phyloP scores from a whole-genome alignment of 2,888 invertebrate species.

The Lithophane ornitopus region DNA sequence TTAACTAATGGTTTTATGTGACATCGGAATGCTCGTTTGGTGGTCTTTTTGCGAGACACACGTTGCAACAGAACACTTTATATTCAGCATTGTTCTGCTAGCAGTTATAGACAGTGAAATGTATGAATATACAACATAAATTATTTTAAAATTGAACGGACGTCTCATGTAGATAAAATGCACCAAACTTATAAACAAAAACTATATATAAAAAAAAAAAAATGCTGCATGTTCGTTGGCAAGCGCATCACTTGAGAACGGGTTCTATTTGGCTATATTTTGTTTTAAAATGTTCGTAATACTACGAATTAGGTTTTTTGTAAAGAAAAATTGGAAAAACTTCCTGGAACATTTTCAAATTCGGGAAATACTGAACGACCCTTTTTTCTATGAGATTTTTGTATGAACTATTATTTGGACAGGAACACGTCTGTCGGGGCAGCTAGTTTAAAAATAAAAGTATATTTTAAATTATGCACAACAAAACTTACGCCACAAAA shows the following conservation, averaged over 20 bases:
- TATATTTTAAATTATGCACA: conserved; percentile 12
- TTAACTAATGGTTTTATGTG: conserved; percentile 25
- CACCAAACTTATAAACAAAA: background rate
- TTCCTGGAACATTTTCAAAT: too few species aligned
- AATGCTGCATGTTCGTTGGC: too few species aligned
- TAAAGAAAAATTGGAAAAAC: too few species aligned
- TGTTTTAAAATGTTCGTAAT: too few species aligned
- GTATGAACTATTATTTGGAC: too few species aligned
- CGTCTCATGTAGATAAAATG: background rate
- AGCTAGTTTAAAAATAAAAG: background rate
- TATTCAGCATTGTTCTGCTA: conserved; percentile 38
- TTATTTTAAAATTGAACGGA: conserved; percentile 4
- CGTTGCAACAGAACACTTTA: conserved; percentile 14
- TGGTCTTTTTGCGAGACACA: background rate
- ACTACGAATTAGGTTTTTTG: too few species aligned
- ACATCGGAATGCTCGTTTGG: conserved; percentile 14
- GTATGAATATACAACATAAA: conserved; percentile 13
- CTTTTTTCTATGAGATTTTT: too few species aligned
- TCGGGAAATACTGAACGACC: too few species aligned
- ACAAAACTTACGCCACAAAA: background rate
- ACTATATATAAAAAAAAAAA: too few species aligned
- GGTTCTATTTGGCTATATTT: too few species aligned
- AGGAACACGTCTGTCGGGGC: too few species aligned
- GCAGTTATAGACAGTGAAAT: conserved; percentile 21
- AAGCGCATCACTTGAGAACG: too few species aligned